Conservation (phyloP, 2,797 vertebrate genomes). For the Anniella stebbinsi region DNA sequence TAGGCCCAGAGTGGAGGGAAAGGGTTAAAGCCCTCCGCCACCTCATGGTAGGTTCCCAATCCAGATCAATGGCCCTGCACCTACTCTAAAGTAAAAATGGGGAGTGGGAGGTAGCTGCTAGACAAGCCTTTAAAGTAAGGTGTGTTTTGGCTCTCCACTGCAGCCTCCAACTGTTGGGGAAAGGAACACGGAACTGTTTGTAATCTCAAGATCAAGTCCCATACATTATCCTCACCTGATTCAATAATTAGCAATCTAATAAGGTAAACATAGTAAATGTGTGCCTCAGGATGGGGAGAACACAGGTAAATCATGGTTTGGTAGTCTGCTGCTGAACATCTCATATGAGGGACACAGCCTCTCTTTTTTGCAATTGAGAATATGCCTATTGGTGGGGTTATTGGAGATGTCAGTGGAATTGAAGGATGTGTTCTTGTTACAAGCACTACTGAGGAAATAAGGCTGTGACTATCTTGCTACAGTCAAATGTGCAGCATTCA, state of each 20-base stretch:
- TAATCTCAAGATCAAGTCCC: neutral
- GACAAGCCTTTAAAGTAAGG: no score
- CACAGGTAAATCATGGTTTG: neutral
- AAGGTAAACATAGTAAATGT: neutral
- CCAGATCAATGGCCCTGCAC: no score
- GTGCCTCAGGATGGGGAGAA: neutral
- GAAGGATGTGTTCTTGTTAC: neutral
- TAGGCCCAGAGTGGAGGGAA: no score
- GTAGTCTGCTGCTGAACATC: neutral
- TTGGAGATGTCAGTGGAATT: neutral
- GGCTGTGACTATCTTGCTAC: neutral
- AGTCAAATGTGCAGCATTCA: slow-evolving; percentile 9
- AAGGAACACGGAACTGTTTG: neutral
- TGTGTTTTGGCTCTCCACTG: no score
- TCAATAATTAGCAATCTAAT: neutral
- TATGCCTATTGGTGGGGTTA: neutral
- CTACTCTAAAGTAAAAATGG: no score
- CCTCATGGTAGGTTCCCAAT: no score
- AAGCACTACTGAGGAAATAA: neutral
- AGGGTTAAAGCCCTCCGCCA: no score
- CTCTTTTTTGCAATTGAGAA: neutral
- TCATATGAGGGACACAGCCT: neutral
- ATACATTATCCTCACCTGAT: neutral
- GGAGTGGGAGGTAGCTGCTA: no score
- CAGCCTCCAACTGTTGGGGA: neutral